Conservation (phyloP, 2,888 invertebrate genomes). For the Sceliomorpha sp. region DNA sequence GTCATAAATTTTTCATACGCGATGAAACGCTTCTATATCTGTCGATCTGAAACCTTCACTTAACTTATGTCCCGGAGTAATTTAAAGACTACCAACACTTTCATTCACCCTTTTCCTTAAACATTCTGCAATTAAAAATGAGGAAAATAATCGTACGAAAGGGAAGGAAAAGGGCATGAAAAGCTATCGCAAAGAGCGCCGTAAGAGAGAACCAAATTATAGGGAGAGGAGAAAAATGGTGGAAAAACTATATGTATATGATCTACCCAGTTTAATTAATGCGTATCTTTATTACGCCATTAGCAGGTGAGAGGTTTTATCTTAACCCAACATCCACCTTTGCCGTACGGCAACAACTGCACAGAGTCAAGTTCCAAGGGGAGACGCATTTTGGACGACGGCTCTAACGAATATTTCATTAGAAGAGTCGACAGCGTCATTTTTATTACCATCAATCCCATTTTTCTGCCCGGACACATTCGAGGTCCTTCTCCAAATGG, state of each 20-base stretch:
- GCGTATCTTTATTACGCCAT: no score
- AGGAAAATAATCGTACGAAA: neutral
- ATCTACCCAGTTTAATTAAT: no score
- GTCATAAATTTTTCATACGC: constrained; percentile 37
- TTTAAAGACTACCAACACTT: constrained; percentile 74
- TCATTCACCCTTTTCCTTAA: constrained; percentile 57
- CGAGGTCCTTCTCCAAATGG: constrained; percentile 72
- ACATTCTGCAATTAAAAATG: constrained; percentile 42
- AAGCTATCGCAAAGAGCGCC: constrained; percentile 19
- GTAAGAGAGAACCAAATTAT: no score
- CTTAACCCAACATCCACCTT: constrained; percentile 59
- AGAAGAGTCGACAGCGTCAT: constrained; percentile 59
- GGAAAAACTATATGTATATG: no score
- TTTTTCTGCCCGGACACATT: constrained; percentile 67
- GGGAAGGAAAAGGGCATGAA: constrained; percentile 17
- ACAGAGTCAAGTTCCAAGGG: constrained; percentile 53
- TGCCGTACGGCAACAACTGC: constrained; percentile 16
- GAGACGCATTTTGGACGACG: constrained; percentile 60
- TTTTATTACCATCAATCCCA: constrained; percentile 63
- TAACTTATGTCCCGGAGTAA: constrained; percentile 75
- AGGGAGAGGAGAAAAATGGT: no score
- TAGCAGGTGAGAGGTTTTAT: constrained; percentile 53
- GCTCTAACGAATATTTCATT: constrained; percentile 59
- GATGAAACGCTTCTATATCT: constrained; percentile 49
- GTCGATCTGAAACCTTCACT: constrained; percentile 49